Percentiles rank a stretch among this genome's conserved stretches.
Conservation (phyloP, 37 sponge, comb jelly and placozoan genomes). For the Theonella swinhoei region DNA sequence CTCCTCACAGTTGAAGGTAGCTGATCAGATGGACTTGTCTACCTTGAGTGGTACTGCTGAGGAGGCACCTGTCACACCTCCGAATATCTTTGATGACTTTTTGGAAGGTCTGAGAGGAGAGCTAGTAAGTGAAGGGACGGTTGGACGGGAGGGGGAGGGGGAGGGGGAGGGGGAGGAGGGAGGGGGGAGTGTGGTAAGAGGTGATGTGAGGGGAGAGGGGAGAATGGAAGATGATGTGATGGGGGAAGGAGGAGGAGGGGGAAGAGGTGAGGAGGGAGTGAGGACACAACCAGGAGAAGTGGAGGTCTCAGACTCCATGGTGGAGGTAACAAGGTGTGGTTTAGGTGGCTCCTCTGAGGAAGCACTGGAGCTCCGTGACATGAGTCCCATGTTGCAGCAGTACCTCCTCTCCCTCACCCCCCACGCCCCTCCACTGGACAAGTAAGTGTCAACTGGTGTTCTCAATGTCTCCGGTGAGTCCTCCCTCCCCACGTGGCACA, state of each 20-base stretch:
- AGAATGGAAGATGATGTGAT: background rate
- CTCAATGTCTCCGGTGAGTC: too few relatives aligned
- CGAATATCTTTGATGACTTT: constrained; percentile 27
- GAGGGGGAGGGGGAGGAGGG: background rate
- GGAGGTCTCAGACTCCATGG: too few relatives aligned
- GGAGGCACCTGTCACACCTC: background rate
- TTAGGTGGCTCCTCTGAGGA: background rate
- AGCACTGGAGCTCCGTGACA: background rate
- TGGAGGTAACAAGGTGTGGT: background rate
- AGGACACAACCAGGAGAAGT: too few relatives aligned
- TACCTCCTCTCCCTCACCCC: background rate
- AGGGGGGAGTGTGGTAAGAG: background rate
- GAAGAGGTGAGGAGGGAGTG: background rate
- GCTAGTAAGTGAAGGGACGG: background rate
- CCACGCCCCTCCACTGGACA: background rate
- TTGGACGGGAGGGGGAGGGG: background rate
- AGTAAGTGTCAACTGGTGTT: too few relatives aligned
- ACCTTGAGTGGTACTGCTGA: background rate
- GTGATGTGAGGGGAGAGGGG: background rate
- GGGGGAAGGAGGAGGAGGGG: background rate
- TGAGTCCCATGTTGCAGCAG: constrained; percentile 1
- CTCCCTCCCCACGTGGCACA: background rate
- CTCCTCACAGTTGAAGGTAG: background rate
- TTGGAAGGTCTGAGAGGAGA: constrained; percentile 10
- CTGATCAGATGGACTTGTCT: too few relatives aligned